A percentile compares a stretch with the other conserved stretches of the same genome.
These are phyloP conservation scores for Lateolabrax maculatus DNA, from an alignment of 2,797 vertebrate genomes.

Conservation along the genomic window DNA sequence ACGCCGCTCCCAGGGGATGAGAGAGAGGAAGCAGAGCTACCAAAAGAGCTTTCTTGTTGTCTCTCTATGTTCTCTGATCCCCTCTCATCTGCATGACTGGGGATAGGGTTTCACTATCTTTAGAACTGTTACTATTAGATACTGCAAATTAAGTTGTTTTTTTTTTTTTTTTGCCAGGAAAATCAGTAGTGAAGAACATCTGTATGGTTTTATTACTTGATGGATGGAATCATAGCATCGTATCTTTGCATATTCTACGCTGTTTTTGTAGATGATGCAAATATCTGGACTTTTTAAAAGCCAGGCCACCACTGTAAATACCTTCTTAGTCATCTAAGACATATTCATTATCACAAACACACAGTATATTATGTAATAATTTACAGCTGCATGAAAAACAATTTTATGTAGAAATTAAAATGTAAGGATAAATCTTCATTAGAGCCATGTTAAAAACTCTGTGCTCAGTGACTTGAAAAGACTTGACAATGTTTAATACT, in stretches of 20 bases:
- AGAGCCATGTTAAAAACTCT: background rate
- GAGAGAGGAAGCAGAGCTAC: slow-evolving; percentile 35
- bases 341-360: slow-evolving; percentile 14
- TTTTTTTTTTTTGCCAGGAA: background rate
- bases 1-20: slow-evolving; percentile 53
- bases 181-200: background rate
- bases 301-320: background rate
- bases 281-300: background rate
- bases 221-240: background rate
- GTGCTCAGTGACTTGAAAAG: background rate
- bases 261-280: slow-evolving; percentile 5
- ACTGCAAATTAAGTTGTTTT: slow-evolving; percentile 1
- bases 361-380: slow-evolving; percentile 27
- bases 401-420: slow-evolving; percentile 16
- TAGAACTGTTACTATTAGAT: slow-evolving; percentile 40
- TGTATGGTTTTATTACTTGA: background rate
- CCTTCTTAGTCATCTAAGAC: background rate
- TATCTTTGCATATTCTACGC: background rate
- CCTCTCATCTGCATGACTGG: slow-evolving; percentile 36
- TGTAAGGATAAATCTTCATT: slow-evolving; percentile 24
- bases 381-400: slow-evolving; percentile 3
- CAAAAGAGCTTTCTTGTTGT: slow-evolving; percentile 47
- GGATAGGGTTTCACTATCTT: slow-evolving; percentile 49
- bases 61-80: slow-evolving; percentile 46
- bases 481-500: slow-evolving; percentile 6